A percentile compares a stretch with the other conserved stretches of the same genome.
Evolutionary conservation across 2,888 invertebrate species (phyloP).

Genomic region (Pollenia griseotomentosa): DNA sequence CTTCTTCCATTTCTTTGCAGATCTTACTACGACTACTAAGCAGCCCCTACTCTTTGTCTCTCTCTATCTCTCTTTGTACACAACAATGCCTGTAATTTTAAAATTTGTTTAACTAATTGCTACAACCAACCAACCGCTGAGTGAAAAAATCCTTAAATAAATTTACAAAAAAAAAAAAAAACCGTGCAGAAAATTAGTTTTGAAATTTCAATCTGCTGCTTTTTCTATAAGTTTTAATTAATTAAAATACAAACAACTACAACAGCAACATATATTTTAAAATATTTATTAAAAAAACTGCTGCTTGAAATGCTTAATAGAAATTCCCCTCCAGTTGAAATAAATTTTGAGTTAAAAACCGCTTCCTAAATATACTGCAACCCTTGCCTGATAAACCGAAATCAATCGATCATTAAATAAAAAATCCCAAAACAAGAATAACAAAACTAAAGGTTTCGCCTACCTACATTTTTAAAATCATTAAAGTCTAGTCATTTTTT

Average conservation of each 20-base stretch:
- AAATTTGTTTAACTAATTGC: slow-evolving; percentile 63
- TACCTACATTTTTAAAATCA: slow-evolving; percentile 42
- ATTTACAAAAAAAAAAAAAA: not conserved
- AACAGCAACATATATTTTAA: not conserved
- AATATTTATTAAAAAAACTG: slow-evolving; percentile 59
- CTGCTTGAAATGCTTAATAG: slow-evolving; percentile 72
- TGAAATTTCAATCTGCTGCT: slow-evolving; percentile 57
- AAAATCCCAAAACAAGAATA: slow-evolving; percentile 6
- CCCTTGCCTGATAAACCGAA: slow-evolving; percentile 18
- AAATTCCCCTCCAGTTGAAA: slow-evolving; percentile 31
- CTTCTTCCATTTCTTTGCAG: slow-evolving; percentile 43
- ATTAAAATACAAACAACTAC: not conserved
- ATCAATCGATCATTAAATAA: slow-evolving; percentile 15
- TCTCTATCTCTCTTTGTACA: not conserved
- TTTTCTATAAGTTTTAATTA: slow-evolving; percentile 50
- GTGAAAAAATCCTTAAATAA: slow-evolving; percentile 41
- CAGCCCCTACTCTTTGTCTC: not conserved
- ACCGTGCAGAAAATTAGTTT: slow-evolving; percentile 49
- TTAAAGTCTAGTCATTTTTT: slow-evolving; percentile 57
- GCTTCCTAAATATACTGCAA: slow-evolving; percentile 8
- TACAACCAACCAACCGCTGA: slow-evolving; percentile 59
- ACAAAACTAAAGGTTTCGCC: slow-evolving; percentile 41
- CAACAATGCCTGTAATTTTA: slow-evolving; percentile 65
- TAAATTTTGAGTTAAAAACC: slow-evolving; percentile 56
- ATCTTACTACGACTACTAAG: slow-evolving; percentile 18